A percentile compares a stretch with the other conserved stretches of the same genome.
These are phyloP conservation scores for Brachionus koreanus DNA, from an alignment of 1,140 invertebrate species.

Conservation along the genomic window DNA sequence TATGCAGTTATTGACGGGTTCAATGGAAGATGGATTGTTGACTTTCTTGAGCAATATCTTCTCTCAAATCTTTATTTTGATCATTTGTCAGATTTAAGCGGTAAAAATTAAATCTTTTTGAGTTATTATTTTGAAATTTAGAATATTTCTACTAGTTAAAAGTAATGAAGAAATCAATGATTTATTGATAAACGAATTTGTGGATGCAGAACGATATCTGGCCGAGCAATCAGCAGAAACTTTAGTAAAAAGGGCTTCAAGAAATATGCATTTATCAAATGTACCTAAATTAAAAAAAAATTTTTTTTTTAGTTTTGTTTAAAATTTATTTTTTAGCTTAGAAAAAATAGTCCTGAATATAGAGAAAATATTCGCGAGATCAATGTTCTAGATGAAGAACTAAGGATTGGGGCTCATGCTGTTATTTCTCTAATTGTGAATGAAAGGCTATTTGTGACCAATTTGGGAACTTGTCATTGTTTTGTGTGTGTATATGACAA, in stretches of 20 bases:
- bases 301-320: neutral
- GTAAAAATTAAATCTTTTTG: neutral
- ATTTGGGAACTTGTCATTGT: conserved; percentile 37
- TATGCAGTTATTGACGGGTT: conserved; percentile 31
- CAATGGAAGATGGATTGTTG: conserved; percentile 16
- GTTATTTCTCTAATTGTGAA: conserved; percentile 12
- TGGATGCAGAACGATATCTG: neutral
- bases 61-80: conserved; percentile 32
- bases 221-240: neutral
- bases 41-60: conserved; percentile 23
- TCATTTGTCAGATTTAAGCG: neutral
- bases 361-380: neutral
- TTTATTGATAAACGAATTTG: neutral
- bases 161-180: neutral
- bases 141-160: neutral
- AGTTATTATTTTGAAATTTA: neutral
- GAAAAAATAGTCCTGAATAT: neutral
- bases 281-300: neutral
- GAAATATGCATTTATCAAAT: neutral
- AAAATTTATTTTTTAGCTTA: neutral
- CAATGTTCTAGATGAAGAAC: neutral
- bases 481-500: conserved; percentile 8
- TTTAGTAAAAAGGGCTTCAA: neutral
- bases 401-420: conserved; percentile 7
- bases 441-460: conserved; percentile 18